Base-by-base conservation (phyloP, 2,797 vertebrate genomes). In the Muscicapa comitata region DNA sequence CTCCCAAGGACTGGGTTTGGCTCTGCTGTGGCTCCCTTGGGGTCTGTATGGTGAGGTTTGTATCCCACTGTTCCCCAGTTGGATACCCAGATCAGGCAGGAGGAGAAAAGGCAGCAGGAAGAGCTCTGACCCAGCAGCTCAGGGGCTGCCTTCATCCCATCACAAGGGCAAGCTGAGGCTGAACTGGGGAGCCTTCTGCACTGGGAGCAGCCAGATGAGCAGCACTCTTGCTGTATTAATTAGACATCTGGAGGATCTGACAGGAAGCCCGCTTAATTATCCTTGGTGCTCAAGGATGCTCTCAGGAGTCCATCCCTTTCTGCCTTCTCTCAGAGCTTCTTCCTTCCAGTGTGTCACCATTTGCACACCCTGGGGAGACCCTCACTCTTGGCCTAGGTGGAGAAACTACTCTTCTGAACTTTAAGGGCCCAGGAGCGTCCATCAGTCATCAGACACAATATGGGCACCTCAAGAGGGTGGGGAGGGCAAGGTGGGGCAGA, bases 211-310 rank as follows among this genome's bases (percentile, higher is more conserved):
- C 75, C 84, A 91, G 91, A 92, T 68, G 57, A 96, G 26, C 72
- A 61, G 63, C 7, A 21, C 73, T 78, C 65, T 85, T 91, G 65
- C 37, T 40, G 33, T 68, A 85, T 92, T 95, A 96, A 96, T 96
- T 94, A 94, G 95, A 95, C 93, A 97, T 86, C 96, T 96, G 94
- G 94, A 91, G 63, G 82, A 53, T 33, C 74, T 97, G 94, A 88
- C 37, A 2, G 67, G 55, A 83, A 74, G 90, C 88, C 88, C n/a
- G 33, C 51, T 93, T 91, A 72, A 90, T 95, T 96, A 89, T 79
- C 40, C 21, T 65, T 73, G 53, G 45, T 68, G 76, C 17, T 92
- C 31, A 68, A 80, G 20, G 65, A 91, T 89, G 48, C 37, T 88
- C 79, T 92, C 86, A 66, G 76, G 78, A 84, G 26, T 33, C 50